A percentile compares a stretch with the other conserved stretches of the same genome.
Conservation (phyloP, 2,113 vertebrate species). For the Cephalopholis sonnerati region DNA sequence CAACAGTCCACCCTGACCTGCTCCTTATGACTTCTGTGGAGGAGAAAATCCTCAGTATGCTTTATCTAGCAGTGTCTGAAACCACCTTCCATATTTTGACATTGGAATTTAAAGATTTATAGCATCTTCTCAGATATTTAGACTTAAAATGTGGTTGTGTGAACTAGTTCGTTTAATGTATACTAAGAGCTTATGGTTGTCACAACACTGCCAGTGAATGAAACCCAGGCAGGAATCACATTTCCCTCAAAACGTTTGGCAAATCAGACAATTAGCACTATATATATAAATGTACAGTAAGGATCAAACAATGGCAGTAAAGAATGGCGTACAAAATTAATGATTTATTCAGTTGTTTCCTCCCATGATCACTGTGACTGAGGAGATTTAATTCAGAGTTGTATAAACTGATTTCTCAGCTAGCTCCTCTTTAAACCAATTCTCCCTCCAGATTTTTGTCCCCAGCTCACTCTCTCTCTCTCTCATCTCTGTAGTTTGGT, state of each 20-base stretch:
- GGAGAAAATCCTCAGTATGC: neutral
- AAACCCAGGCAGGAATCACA: neutral
- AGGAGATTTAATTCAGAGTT: conserved; percentile 1
- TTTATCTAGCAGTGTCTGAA: neutral
- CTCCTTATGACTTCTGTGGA: neutral
- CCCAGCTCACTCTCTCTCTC: neutral
- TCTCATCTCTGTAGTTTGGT: conserved; percentile 12
- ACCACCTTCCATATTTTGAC: neutral
- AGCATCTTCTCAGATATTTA: neutral
- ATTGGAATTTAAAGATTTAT: neutral
- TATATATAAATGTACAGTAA: neutral
- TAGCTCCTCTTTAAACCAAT: neutral
- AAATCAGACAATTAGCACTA: neutral
- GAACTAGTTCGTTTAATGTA: too few species aligned
- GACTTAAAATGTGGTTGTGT: neutral
- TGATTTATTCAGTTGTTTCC: neutral
- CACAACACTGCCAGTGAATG: neutral
- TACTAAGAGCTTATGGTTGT: neutral
- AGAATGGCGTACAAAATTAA: neutral
- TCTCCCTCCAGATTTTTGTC: neutral
- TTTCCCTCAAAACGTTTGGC: neutral
- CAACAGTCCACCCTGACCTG: neutral
- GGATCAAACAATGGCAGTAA: neutral
- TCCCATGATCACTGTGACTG: neutral
- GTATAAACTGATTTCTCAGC: neutral